These are phyloP conservation scores for Chloropsis hardwickii DNA, from an alignment of 2,113 vertebrate species.

Conservation along the genomic window DNA sequence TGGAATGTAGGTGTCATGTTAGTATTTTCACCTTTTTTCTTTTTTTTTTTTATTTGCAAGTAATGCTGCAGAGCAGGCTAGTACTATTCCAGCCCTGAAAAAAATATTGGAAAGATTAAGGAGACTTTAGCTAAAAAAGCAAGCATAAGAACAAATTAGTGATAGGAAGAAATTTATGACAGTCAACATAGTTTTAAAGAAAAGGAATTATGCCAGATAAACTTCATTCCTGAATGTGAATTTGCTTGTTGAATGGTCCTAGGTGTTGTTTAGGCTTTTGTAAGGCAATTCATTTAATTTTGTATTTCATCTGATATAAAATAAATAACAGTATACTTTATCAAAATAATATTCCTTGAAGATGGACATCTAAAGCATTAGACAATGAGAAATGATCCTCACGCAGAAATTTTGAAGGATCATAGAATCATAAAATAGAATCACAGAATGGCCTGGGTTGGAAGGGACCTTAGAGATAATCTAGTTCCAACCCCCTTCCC, in stretches of 20 bases:
- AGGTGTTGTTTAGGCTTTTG: not conserved
- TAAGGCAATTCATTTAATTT: not conserved
- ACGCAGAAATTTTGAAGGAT: not conserved
- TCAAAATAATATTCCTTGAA: not conserved
- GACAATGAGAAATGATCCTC: not conserved
- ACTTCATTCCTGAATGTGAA: not conserved
- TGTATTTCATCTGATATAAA: not conserved
- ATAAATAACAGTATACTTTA: not conserved
- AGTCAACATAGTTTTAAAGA: not conserved
- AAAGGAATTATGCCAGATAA: not conserved
- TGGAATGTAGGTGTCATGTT: not conserved
- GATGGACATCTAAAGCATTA: not conserved
- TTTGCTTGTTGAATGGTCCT: not conserved
- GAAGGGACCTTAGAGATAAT: not conserved
- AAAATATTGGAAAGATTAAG: not conserved
- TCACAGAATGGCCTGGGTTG: not conserved
- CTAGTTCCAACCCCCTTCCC: accelerated
- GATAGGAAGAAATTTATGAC: not conserved
- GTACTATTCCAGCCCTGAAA: not conserved
- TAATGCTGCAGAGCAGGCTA: not conserved
- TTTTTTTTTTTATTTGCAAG: not conserved
- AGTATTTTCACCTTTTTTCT: not conserved
- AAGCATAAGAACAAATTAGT: not conserved
- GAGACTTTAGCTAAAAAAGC: not conserved
- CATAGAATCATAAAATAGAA: not conserved